Evolutionary conservation across 2,888 invertebrate species (phyloP).

Genomic region (Dascillus cervinus): DNA sequence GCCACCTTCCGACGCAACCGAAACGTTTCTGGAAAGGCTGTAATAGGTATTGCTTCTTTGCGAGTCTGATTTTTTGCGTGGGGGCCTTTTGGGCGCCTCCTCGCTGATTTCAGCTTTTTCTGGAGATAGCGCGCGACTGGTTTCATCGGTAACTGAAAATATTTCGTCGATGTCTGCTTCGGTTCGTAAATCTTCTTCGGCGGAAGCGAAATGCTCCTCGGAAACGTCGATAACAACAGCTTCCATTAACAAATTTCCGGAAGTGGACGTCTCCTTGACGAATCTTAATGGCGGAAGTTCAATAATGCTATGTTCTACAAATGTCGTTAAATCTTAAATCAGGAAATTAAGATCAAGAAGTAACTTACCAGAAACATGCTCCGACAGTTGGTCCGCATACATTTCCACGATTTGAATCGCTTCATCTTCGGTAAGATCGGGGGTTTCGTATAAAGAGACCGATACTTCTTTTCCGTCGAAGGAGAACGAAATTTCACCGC

Average conservation of each 20-base stretch:
- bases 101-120: slow-evolving; percentile 40
- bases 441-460: slow-evolving; percentile 85
- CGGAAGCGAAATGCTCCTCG: slow-evolving; percentile 73
- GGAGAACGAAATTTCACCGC: slow-evolving; percentile 81
- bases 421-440: slow-evolving; percentile 86
- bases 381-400: slow-evolving; percentile 88
- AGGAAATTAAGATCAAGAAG: neutral
- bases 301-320: slow-evolving; percentile 70
- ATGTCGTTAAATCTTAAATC: too few species aligned
- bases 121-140: slow-evolving; percentile 34
- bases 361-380: slow-evolving; percentile 62
- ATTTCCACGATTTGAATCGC: slow-evolving; percentile 87
- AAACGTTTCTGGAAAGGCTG: slow-evolving; percentile 54
- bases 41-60: slow-evolving; percentile 53
- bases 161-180: slow-evolving; percentile 79
- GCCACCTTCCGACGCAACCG: slow-evolving; percentile 48
- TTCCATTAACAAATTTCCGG: slow-evolving; percentile 83
- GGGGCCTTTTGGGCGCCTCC: slow-evolving; percentile 51
- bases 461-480: slow-evolving; percentile 90
- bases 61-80: slow-evolving; percentile 60
- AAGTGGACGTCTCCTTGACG: slow-evolving; percentile 81
- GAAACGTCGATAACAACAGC: slow-evolving; percentile 86
- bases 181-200: slow-evolving; percentile 76
- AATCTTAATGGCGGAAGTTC: slow-evolving; percentile 82
- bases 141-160: slow-evolving; percentile 72